These are phyloP conservation scores for Platorchestia sp. DNA, from an alignment of 1,140 invertebrate genomes.

Conservation along the genomic window DNA sequence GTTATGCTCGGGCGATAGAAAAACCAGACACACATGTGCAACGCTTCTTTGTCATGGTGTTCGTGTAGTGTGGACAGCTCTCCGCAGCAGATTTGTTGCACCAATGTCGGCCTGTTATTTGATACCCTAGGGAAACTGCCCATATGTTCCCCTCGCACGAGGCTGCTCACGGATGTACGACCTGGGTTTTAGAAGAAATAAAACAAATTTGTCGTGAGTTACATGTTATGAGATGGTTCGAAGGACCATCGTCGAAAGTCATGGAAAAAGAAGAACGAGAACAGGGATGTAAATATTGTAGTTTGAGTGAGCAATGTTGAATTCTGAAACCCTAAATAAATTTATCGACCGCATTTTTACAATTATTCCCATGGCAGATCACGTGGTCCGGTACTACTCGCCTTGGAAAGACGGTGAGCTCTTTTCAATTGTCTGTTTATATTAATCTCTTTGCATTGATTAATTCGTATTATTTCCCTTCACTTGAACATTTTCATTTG, in stretches of 20 bases:
- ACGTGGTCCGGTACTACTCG: constrained; percentile 50
- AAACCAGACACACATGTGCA: background rate
- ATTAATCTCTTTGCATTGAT: constrained; percentile 32
- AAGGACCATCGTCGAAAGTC: background rate
- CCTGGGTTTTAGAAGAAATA: background rate
- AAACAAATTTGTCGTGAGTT: background rate
- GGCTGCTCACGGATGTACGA: background rate
- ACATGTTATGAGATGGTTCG: background rate
- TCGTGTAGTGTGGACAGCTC: background rate
- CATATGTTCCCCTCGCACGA: background rate
- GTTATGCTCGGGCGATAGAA: background rate
- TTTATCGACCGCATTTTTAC: constrained; percentile 31
- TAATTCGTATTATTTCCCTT: constrained; percentile 38
- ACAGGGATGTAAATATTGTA: background rate
- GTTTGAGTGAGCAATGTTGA: background rate
- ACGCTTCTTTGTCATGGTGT: background rate
- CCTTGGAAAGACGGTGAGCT: constrained; percentile 52
- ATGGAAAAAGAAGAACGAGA: background rate
- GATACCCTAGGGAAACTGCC: background rate
- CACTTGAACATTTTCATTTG: constrained; percentile 25
- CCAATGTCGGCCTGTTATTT: background rate
- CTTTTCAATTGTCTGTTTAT: constrained; percentile 29
- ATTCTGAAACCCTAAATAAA: background rate
- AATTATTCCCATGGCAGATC: constrained; percentile 52
- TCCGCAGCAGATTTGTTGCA: background rate